Conservation (phyloP, 2,888 invertebrate genomes). For the Aphrophora alni region DNA sequence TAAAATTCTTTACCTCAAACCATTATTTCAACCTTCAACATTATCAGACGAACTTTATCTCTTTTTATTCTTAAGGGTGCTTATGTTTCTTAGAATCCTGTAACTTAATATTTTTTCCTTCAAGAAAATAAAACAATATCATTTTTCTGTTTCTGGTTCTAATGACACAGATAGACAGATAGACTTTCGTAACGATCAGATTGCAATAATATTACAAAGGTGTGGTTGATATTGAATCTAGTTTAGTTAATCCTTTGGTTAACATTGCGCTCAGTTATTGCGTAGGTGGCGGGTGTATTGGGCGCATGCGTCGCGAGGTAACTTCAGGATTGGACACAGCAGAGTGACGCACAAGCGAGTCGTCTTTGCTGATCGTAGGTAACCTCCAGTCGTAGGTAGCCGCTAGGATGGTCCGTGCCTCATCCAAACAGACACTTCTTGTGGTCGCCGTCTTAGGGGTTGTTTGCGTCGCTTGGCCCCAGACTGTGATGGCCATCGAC, state of each 20-base stretch:
- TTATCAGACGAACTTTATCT: no score
- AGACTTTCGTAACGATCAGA: neutral
- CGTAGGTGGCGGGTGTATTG: neutral
- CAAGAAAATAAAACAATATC: neutral
- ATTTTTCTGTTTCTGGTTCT: no score
- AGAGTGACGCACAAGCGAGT: neutral
- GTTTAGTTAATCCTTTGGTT: neutral
- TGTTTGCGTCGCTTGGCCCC: conserved; percentile 66
- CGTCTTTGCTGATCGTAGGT: neutral
- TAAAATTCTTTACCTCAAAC: no score
- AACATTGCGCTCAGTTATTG: neutral
- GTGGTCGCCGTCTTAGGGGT: conserved; percentile 58
- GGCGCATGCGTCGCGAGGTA: neutral
- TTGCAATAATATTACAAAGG: neutral
- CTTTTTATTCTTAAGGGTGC: no score
- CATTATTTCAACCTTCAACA: no score
- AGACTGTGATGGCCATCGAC: conserved; percentile 74
- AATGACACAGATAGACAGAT: neutral
- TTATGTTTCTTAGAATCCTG: no score
- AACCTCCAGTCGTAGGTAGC: conserved; percentile 15
- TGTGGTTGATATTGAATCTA: neutral
- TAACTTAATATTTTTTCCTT: neutral
- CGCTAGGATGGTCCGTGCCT: conserved; percentile 30
- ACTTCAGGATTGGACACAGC: neutral
- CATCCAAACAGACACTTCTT: conserved; percentile 42